phyloP scores from a whole-genome alignment of 2,888 invertebrate species.

The Ryuthela nishihirai region DNA sequence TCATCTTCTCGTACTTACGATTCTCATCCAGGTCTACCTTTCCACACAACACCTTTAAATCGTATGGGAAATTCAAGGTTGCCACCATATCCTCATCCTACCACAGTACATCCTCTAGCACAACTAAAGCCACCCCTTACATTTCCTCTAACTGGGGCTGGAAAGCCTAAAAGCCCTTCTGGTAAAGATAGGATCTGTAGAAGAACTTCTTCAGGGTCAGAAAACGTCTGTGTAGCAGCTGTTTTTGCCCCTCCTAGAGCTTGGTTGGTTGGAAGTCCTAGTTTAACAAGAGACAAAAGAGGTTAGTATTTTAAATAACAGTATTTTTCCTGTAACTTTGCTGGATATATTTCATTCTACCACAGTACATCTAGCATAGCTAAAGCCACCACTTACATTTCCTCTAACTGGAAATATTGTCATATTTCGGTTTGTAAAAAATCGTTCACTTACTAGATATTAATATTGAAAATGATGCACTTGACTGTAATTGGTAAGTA shows the following conservation, averaged over 20 bases:
- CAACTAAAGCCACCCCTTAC: constrained; percentile 64
- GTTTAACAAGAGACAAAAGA: constrained; percentile 46
- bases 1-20: constrained; percentile 34
- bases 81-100: constrained; percentile 86
- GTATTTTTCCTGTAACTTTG: neutral
- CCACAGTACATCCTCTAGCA: constrained; percentile 71
- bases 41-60: constrained; percentile 29
- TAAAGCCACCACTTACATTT: constrained; percentile 58
- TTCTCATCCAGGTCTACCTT: constrained; percentile 63
- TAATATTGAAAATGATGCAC: too few species aligned
- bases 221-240: constrained; percentile 72
- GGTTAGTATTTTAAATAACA: constrained; percentile 20
- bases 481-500: too few species aligned
- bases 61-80: constrained; percentile 69
- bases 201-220: constrained; percentile 62
- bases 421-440: too few species aligned
- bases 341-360: constrained; percentile 64
- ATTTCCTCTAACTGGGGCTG: constrained; percentile 33
- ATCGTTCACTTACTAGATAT: too few species aligned
- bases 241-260: constrained; percentile 71
- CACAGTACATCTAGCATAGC: constrained; percentile 75
- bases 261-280: constrained; percentile 60
- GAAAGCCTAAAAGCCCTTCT: constrained; percentile 37
- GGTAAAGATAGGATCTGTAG: constrained; percentile 28
- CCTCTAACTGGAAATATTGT: constrained; percentile 29